These are phyloP conservation scores for Urocolius indicus DNA, from an alignment of 2,113 vertebrate species.

Conservation along the genomic window DNA sequence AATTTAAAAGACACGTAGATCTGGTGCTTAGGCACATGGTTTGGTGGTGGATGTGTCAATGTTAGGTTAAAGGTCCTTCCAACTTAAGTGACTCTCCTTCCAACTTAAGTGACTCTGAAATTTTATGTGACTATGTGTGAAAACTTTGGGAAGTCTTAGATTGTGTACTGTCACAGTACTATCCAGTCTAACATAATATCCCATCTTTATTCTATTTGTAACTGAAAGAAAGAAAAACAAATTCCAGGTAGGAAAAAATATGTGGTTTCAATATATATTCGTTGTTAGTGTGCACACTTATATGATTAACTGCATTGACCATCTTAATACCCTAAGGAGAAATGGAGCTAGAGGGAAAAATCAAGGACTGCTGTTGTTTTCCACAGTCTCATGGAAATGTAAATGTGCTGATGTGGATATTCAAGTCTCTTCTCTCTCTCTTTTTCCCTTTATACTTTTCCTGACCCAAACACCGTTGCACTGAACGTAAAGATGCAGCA, in stretches of 20 bases:
- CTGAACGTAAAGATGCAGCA: conserved; percentile 51
- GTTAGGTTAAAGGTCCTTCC: too few species aligned
- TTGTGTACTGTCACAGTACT: neutral
- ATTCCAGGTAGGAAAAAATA: neutral
- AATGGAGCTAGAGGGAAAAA: neutral
- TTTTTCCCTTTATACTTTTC: neutral
- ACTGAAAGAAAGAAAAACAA: neutral
- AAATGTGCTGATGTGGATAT: neutral
- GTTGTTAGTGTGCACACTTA: neutral
- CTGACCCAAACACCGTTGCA: conserved; percentile 43
- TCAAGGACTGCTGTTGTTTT: neutral
- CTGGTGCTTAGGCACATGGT: too few species aligned
- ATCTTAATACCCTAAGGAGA: neutral
- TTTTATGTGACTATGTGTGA: too few species aligned
- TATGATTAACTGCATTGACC: neutral
- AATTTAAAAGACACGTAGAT: too few species aligned
- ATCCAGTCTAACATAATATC: neutral
- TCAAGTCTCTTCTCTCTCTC: neutral
- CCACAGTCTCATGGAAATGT: neutral
- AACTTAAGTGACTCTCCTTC: too few species aligned
- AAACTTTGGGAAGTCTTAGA: neutral
- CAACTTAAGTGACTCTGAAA: too few species aligned
- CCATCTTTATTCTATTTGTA: neutral
- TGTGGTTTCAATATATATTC: neutral
- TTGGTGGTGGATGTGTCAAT: too few species aligned